Conservation (phyloP, 2,113 vertebrate genomes). For the Larimichthys polyactis region DNA sequence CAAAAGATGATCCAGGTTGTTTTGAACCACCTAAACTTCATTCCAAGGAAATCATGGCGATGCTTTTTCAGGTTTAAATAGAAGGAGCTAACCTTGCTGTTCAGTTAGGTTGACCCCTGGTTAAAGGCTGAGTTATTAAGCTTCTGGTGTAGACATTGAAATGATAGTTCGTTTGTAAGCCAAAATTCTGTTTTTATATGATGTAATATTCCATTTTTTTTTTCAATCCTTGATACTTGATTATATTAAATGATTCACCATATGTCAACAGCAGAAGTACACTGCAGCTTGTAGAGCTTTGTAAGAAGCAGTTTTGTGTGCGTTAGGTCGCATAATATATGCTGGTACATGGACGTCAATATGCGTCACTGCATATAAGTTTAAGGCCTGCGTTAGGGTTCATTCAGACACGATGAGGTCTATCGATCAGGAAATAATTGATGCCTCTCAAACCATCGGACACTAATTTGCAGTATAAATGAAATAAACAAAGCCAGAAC, state of each 20-base stretch:
- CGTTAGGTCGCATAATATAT: constrained; percentile 18
- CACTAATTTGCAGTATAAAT: no score
- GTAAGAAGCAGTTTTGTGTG: constrained; percentile 45
- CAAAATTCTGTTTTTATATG: constrained; percentile 48
- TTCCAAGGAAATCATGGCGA: constrained; percentile 34
- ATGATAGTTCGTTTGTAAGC: constrained; percentile 34
- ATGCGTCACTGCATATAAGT: constrained; percentile 16
- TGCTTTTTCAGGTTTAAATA: constrained; percentile 11
- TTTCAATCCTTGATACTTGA: constrained; percentile 66
- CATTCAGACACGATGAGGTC: no score
- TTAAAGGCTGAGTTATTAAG: constrained; percentile 26
- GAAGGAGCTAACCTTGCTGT: constrained; percentile 8
- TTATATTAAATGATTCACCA: constrained; percentile 35
- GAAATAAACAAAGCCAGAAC: no score
- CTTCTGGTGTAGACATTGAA: constrained; percentile 23
- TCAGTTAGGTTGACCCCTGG: constrained; percentile 3
- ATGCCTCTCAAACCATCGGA: no score
- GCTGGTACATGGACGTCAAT: constrained; percentile 26
- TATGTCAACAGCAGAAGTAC: constrained; percentile 54
- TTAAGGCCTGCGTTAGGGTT: constrained; percentile 13
- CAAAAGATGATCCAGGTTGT: constrained; percentile 22
- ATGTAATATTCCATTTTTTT: constrained; percentile 54
- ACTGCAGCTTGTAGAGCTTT: constrained; percentile 52
- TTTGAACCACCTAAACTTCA: constrained; percentile 46
- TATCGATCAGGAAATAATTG: no score